Conservation (phyloP, 2,888 invertebrate species). For the Romanomermis culicivorax region DNA sequence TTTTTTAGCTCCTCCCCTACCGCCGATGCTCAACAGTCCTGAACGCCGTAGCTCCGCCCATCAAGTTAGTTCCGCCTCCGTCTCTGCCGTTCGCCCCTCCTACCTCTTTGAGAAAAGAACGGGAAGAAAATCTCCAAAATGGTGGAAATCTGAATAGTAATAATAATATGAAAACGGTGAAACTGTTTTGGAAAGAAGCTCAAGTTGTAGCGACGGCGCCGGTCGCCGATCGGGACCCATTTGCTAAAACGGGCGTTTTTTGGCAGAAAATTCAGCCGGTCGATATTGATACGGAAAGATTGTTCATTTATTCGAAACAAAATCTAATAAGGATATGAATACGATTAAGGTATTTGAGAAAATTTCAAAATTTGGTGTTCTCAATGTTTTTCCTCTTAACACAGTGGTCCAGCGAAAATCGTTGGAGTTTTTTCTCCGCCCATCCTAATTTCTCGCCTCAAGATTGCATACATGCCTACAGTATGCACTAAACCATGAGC, state of each 20-base stretch:
- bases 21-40: too few relatives aligned
- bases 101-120: conserved; percentile 12
- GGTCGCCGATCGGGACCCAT: conserved; percentile 17
- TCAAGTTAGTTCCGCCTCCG: conserved; percentile 24
- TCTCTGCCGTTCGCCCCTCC: conserved; percentile 19
- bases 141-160: not conserved
- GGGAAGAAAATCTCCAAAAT: not conserved
- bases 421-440: not conserved
- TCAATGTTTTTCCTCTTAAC: not conserved
- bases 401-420: not conserved
- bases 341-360: conserved; percentile 52
- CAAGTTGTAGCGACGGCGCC: conserved; percentile 24
- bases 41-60: too few relatives aligned
- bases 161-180: conserved; percentile 74
- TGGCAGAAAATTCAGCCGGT: conserved; percentile 76
- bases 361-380: not conserved
- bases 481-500: too few relatives aligned
- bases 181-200: conserved; percentile 84
- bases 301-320: conserved; percentile 87
- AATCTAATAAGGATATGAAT: conserved; percentile 80
- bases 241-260: conserved; percentile 35
- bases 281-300: conserved; percentile 63
- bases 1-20: too few relatives aligned
- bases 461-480: too few relatives aligned
- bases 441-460: too few relatives aligned